Conservation (phyloP, 2,888 invertebrate species). For the Notodonta ziczac region DNA sequence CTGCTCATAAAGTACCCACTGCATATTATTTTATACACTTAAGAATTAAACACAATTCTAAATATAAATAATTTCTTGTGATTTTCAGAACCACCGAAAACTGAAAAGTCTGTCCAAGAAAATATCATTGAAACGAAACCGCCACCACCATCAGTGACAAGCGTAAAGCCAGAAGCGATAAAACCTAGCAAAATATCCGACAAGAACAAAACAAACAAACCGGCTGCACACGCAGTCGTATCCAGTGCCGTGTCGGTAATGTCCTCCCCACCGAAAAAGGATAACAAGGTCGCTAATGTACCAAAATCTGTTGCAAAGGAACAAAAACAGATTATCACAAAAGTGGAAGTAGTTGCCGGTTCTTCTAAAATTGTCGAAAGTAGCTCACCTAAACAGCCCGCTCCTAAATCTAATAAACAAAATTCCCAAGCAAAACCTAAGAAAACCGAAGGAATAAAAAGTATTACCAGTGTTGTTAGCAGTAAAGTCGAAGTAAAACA, state of each 20-base stretch:
- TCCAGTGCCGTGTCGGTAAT: constrained; percentile 74
- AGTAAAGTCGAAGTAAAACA: constrained; percentile 81
- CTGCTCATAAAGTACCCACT: no score
- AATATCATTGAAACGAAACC: constrained; percentile 80
- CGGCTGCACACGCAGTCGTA: constrained; percentile 60
- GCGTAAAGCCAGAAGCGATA: constrained; percentile 72
- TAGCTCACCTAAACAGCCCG: constrained; percentile 56
- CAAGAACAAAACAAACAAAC: constrained; percentile 71
- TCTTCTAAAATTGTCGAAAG: constrained; percentile 78
- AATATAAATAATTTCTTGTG: constrained; percentile 8
- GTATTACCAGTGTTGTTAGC: constrained; percentile 69
- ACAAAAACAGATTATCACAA: constrained; percentile 77
- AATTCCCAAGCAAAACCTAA: constrained; percentile 56
- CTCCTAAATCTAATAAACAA: constrained; percentile 62
- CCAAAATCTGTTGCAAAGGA: constrained; percentile 79
- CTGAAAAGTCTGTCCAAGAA: constrained; percentile 73
- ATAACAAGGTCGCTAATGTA: constrained; percentile 64
- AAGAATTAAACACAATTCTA: background rate
- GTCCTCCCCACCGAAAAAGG: constrained; percentile 74
- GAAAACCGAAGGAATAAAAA: constrained; percentile 65
- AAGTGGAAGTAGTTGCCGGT: constrained; percentile 84
- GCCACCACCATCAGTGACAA: constrained; percentile 66
- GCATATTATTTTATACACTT: no score
- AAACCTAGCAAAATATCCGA: constrained; percentile 75
- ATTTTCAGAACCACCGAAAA: constrained; percentile 73